Evolutionary conservation across 1,140 invertebrate genomes (phyloP), one percentile per base, ranked within the genome.

Genomic region (Drepana arcuata): DNA sequence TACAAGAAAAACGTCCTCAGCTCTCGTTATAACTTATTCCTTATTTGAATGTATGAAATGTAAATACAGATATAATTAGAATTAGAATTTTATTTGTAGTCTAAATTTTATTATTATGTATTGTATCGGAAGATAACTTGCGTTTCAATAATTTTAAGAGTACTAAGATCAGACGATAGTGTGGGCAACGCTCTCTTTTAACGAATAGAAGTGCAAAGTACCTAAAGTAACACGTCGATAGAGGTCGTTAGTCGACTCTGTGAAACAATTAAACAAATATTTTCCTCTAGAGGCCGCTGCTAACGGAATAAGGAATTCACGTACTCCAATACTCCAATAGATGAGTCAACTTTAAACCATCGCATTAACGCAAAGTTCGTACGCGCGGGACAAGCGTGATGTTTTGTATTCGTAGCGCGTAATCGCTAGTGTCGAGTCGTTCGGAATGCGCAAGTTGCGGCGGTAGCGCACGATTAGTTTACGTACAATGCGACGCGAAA

Each of bases 361-460:
- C 25, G 33, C 34, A n/a, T n/a, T n/a, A n/a, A n/a, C n/a, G 33
- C 30, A 34, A n/a, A n/a, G n/a, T n/a, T 30, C 14, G 40, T 28
- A 36, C 31, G 11, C 24, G 29, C 32, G 24, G 41, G 29, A 48
- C n/a, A 30, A 26, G 5, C 35, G 40, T 42, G 45, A 45, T 65
- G 48, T 72, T 79, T 79, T 68, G 74, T 79, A 79, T 79, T 75
- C 74, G 43, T 45, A 14, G 39, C 60, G 60, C 67, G 69, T 79
- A 75, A 59, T 52, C 54, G 58, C 33, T 24, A 24, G 21, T 36
- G 59, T 57, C 0, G 41, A 69, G 65, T 61, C 49, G 67, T 69
- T 48, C 41, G 66, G 64, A 54, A 67, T 65, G 65, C 47, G n/a
- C 4, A 21, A 9, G 18, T 5, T 21, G 47, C 52, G 42, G 21